Evolutionary conservation across 1,140 invertebrate species (phyloP), one percentile per base, ranked within the genome.

Genomic region (Drosophila funebris): DNA sequence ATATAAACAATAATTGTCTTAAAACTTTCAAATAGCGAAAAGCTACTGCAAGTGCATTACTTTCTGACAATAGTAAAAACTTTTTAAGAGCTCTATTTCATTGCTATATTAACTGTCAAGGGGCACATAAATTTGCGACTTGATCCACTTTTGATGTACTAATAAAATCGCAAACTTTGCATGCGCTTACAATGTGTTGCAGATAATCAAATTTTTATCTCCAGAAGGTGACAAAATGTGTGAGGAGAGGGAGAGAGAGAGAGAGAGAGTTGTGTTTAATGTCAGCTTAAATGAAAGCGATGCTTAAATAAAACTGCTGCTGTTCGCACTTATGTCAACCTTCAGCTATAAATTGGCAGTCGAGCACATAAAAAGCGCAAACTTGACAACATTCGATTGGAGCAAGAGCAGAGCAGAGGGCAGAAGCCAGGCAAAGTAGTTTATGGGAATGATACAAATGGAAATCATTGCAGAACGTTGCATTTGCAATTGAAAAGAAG

Each of bases 381-480:
- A 71, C 52, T 27, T 58, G 52, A 61, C 69, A 57, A 64, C 57
- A 29, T 48, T 50, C 54, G 56, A 14, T 14, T 7, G 37, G n/a
- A 11, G 11, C 2, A 13, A 9, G 1, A 52, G 9, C 14, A 54
- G 52, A 62, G 41, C 41, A 16, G 66, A 64, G 39, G 44, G 43
- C 44, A 39, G 48, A 22, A 5, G 7, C 18, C 8, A 36, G 46
- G 9, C 16, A 48, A 62, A 41, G 43, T 74, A 58, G 57, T 78
- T 71, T 50, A 68, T 75, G 29, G 41, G 56, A 67, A 50, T 60
- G 46, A 87, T 78, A 72, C 71, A 82, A 78, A 78, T 81, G 52
- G 43, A 71, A 57, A 64, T 54, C 78, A 77, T 58, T 56, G 68
- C 80, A 50, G 22, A 39, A 72, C 27, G 50, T 67, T 67, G 80